phyloP scores from a whole-genome alignment of 2,888 invertebrate species.

The Arenicola marina region DNA sequence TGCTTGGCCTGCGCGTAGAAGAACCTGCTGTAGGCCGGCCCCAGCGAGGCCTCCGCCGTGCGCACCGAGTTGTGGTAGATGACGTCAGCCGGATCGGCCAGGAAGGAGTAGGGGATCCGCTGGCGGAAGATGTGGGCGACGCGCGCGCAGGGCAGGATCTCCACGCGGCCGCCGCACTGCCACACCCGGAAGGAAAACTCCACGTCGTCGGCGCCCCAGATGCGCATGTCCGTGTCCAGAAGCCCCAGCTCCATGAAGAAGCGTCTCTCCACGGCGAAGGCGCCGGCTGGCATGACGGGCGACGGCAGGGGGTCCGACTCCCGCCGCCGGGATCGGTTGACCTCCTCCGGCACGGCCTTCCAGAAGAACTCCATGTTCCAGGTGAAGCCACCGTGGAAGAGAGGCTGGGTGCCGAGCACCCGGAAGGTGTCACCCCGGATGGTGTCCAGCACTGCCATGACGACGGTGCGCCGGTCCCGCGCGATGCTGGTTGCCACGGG shows the following conservation, averaged over 20 bases:
- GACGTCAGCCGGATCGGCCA: not conserved
- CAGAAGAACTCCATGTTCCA: slow-evolving; percentile 16
- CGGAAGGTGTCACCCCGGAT: slow-evolving; percentile 2
- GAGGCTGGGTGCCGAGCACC: not conserved
- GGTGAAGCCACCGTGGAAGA: slow-evolving; percentile 14
- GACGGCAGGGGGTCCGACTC: slow-evolving; percentile 11
- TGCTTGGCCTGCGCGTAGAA: slow-evolving; percentile 13
- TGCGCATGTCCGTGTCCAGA: slow-evolving; percentile 15
- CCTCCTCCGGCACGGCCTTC: slow-evolving; percentile 6
- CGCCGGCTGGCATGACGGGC: slow-evolving; percentile 17
- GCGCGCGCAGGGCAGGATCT: slow-evolving; percentile 10
- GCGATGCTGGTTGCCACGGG: slow-evolving; percentile 2
- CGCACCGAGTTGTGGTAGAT: slow-evolving; percentile 12
- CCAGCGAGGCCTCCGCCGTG: not conserved
- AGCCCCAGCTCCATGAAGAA: slow-evolving; percentile 7
- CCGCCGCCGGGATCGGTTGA: not conserved
- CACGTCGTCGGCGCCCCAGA: slow-evolving; percentile 16
- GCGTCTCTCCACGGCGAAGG: slow-evolving; percentile 5
- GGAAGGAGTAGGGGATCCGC: slow-evolving; percentile 10
- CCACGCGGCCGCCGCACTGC: slow-evolving; percentile 13
- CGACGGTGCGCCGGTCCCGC: not conserved
- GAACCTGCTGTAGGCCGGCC: slow-evolving; percentile 2
- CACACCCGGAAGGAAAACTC: slow-evolving; percentile 17
- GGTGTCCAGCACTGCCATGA: slow-evolving; percentile 12
- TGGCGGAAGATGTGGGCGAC: slow-evolving; percentile 13